Evolutionary conservation across 2,888 invertebrate species (phyloP).

Genomic region (Tenodera sinensis): DNA sequence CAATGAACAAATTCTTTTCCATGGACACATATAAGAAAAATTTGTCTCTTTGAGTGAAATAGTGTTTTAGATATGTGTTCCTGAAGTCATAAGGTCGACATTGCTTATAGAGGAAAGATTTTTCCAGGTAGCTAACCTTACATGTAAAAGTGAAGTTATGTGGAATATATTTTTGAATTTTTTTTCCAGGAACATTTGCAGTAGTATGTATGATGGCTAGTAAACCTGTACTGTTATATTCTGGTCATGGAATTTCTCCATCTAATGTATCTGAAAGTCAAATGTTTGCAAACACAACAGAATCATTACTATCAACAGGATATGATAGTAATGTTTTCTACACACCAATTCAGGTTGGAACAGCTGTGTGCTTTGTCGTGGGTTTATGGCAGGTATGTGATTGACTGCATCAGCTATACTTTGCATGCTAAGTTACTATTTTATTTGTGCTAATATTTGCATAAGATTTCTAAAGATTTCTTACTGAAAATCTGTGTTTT

Average conservation of each 20-base stretch:
- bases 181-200: slow-evolving; percentile 67
- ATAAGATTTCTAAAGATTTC: no score
- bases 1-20: no score
- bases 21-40: no score
- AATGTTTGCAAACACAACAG: neutral
- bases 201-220: slow-evolving; percentile 89
- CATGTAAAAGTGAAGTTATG: neutral
- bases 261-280: neutral
- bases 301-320: neutral
- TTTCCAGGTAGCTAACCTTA: no score
- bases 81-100: no score
- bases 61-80: no score
- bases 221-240: slow-evolving; percentile 57
- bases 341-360: slow-evolving; percentile 66
- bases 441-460: no score
- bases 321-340: slow-evolving; percentile 35
- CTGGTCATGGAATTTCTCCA: neutral
- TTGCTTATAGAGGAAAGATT: no score
- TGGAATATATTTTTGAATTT: neutral
- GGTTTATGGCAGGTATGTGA: slow-evolving; percentile 65
- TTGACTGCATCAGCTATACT: neutral
- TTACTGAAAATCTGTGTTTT: no score
- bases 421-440: no score
- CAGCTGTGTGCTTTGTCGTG: slow-evolving; percentile 71
- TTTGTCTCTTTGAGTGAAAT: no score